Evolutionary conservation across 2,888 invertebrate species (phyloP), one percentile per base, ranked within the genome.

Genomic region (Tineola bisselliella): DNA sequence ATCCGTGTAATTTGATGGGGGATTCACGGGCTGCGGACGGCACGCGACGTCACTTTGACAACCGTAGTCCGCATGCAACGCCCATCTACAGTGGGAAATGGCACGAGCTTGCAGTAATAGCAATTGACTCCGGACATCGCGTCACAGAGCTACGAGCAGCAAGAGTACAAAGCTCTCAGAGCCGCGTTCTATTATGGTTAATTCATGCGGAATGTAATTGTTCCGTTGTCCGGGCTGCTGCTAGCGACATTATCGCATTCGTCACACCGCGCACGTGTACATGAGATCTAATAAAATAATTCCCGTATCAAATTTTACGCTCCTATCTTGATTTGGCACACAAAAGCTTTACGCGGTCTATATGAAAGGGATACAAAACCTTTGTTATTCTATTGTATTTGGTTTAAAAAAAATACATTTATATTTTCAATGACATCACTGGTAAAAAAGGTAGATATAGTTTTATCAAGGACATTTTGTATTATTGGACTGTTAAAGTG

Each of bases 301-400:
- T 84, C 84, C 84, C 84, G 86, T 84, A 84, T 86, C 84, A 79
- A 87, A 87, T 87, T 84, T 79, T 81, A 83, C 80, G 77, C 84
- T 79, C 77, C 79, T 86, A 86, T 84, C 86, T 81, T 77, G 87
- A 84, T 84, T 77, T 81, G 75, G 77, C 76, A 84, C 83, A 86
- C 84, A 86, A 84, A 84, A 81, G 73, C 74, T 74, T 77, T 79
- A 77, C 76, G 74, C 74, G 25, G 30, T n/a, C 4, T 18, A 2
- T 15, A 56, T 15, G n/a, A 58, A 58, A 58, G 58, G 58, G 58
- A 58, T 15, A 25, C 48, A 48, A 48, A n/a, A 78, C 78, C 81
- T 83, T 84, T 84, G 82, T 84, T 58, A 17, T 48, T 48, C 12
- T 48, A 48, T 17, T 48, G 15, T 48, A n/a, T 48, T 48, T 38